Base-by-base conservation (phyloP, 2,888 invertebrate species). In the Aphodius sticticus region DNA sequence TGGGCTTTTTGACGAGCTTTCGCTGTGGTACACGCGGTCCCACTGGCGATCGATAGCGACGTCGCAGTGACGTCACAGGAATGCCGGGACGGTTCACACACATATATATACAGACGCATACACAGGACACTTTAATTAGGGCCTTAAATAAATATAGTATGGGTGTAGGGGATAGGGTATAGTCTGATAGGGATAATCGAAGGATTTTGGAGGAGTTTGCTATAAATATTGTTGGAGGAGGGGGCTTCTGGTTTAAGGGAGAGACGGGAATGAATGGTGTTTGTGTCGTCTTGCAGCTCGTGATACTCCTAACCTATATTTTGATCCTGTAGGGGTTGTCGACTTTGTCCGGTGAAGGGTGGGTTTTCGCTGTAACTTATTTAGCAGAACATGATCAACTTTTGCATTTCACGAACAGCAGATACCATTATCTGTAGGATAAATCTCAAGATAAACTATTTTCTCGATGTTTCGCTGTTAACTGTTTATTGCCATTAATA, bases 51-150 rank as follows among this genome's bases (percentile, higher is more conserved):
- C 89, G 88, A 89, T 89, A 88, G 86, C 87, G 87, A 87, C 87
- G 88, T 88, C 88, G 89, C 88, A 89, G 86, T 89, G 88, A 89
- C 88, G 89, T 89, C 88, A 89, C 86, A 83, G 81, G 74, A 36
- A 37, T 74, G 37, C 35, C 74, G 37, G 35, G 37, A 53, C 53
- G 12, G 9, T 14, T 35, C 37, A n/a, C 6, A 71, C 15, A 16
- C 26, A 15, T 9, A 7, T 35, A 9, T 36, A 74, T 5, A 53
- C 2, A 26, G 53, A 53, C 53, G 9, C 12, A 5, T 12, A 3
- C 53, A 53, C 53, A 53, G 53, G 53, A 53, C 53, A 53, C 53
- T 53, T 53, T 53, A 53, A 53, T 53, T 53, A 53, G 53, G 12
- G 3, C 12, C 53, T 53, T 53, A 53, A 12, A 12, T 53, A 53